phyloP scores from a whole-genome alignment of 1,140 invertebrate species.

The Drosophila ercepeae region DNA sequence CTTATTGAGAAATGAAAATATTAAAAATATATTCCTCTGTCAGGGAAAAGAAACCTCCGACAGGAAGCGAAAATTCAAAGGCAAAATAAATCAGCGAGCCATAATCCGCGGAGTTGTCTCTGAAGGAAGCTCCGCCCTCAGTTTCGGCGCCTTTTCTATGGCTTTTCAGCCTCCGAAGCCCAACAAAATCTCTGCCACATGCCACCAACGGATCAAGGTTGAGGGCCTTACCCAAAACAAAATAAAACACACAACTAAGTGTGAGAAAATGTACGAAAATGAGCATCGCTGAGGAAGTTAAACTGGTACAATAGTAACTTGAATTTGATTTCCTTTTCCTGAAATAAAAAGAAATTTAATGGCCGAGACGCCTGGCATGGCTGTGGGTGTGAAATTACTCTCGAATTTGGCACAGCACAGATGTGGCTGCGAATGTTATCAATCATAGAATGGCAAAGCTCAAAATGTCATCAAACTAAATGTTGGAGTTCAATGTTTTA shows the following conservation, averaged over 20 bases:
- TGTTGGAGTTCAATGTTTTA: constrained; percentile 24
- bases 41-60: constrained; percentile 12
- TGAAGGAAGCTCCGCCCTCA: constrained; percentile 5
- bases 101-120: constrained; percentile 44
- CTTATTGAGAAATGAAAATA: constrained; percentile 47
- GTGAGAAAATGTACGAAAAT: constrained; percentile 1
- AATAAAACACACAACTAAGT: not conserved
- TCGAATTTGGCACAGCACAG: constrained; percentile 10
- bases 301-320: not conserved
- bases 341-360: not conserved
- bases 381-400: constrained; percentile 6
- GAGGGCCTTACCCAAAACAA: constrained; percentile 9
- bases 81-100: constrained; percentile 42
- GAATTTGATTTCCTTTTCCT: constrained; percentile 17
- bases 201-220: constrained; percentile 30
- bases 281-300: not conserved
- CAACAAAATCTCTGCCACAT: constrained; percentile 28
- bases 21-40: constrained; percentile 41
- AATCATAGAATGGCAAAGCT: constrained; percentile 12
- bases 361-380: not conserved
- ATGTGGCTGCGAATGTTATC: constrained; percentile 1
- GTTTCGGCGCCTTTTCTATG: constrained; percentile 16
- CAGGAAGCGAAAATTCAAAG: constrained; percentile 18
- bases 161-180: not conserved
- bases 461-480: constrained; percentile 8